Conservation (phyloP, 2,113 vertebrate species). For the Spea bombifrons region DNA sequence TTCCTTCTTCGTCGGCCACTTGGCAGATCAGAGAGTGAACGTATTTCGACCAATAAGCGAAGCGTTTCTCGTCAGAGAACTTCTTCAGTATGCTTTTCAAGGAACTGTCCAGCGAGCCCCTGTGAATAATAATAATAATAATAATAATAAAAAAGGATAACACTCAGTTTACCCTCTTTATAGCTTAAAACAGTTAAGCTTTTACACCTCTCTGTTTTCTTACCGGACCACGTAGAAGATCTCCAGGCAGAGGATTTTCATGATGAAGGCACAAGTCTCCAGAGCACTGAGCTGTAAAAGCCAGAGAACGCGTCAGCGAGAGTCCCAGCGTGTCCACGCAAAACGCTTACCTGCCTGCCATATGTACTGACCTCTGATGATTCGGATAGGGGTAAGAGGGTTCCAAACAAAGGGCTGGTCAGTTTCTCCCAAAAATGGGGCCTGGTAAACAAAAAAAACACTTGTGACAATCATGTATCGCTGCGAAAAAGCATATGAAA, state of each 20-base stretch:
- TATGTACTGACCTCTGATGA: constrained; percentile 80
- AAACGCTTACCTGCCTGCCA: background rate
- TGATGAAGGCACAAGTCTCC: constrained; percentile 94
- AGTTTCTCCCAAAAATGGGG: constrained; percentile 95
- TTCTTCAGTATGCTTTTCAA: constrained; percentile 84
- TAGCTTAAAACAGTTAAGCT: background rate
- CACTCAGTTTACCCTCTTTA: background rate
- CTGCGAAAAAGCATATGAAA: background rate
- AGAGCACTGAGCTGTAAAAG: constrained; percentile 81
- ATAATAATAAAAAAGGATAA: background rate
- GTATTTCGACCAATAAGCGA: constrained; percentile 94
- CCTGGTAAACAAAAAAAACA: constrained; percentile 58
- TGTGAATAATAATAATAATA: constrained; percentile 54
- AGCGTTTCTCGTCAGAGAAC: constrained; percentile 81
- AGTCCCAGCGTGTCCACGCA: background rate
- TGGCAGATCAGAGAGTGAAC: constrained; percentile 80
- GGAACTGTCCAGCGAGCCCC: constrained; percentile 86
- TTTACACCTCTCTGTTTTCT: background rate
- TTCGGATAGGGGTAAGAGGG: constrained; percentile 78
- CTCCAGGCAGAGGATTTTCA: constrained; percentile 97
- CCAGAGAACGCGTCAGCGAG: background rate
- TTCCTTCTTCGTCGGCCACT: constrained; percentile 78
- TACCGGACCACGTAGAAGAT: constrained; percentile 95
- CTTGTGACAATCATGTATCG: background rate
- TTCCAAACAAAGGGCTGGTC: constrained; percentile 86